Base-by-base conservation (phyloP, 1,140 invertebrate genomes). In the Andrena cerasifolii region DNA sequence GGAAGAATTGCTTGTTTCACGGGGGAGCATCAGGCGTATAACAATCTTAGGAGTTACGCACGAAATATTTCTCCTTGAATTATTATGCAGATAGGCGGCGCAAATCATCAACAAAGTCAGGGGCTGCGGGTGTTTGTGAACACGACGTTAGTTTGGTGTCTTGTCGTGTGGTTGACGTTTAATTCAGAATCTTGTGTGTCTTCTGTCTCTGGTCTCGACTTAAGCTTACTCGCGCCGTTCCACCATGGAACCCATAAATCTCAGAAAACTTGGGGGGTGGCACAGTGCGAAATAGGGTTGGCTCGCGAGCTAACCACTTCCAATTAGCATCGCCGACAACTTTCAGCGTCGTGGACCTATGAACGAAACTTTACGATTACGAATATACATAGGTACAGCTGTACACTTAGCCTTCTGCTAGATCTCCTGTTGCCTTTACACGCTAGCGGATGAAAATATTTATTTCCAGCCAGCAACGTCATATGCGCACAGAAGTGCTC, bases 101-200 rank as follows among this genome's bases (percentile, higher is more conserved):
- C 51, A 77, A 81, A 71, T 82, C 74, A 82, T 71, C 63, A 56
- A 26, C 59, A 51, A 82, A 82, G 72, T 82, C 68, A 26, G 16
- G 4, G 66, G 56, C 56, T 40, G 12, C 47, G 33, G 65, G 66
- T 65, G 80, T 65, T 65, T 49, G 71, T 47, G 79, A 67, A 53
- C 58, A 72, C 66, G 79, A 75, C 82, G 77, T 79, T 84, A 84
- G 75, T 79, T 79, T 70, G 63, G 49, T 66, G 58, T 62, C 79
- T 74, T 85, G 80, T 84, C 84, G 68, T 86, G 84, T 66, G 84
- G 86, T 86, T 86, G 84, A 86, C 84, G 74, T 83, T 73, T 87
- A 87, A 87, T 86, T 86, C 86, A 65, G 77, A 74, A 84, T 84
- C 79, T 72, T 68, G 79, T 59, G 78, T 83, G 45, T 66, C 73